Base-by-base conservation (phyloP, 2,113 vertebrate genomes). In the Mellivora capensis region DNA sequence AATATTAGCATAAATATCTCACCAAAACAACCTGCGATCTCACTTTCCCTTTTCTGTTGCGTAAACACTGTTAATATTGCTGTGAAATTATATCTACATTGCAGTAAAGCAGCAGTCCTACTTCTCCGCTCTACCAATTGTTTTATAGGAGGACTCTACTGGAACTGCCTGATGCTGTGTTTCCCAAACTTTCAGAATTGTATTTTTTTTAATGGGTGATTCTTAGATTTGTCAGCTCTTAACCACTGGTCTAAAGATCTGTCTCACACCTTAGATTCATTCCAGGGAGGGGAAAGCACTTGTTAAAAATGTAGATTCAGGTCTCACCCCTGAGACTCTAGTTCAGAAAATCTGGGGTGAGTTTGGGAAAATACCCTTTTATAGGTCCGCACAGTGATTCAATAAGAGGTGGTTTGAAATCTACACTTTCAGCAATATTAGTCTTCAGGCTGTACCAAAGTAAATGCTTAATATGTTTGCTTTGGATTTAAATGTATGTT, bases 1-100 rank as follows among this genome's bases (percentile, higher is more conserved):
- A 97, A 91, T 95, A 88, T 97, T 98, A 97, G 94, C 97, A 97
- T 97, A 97, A 97, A 97, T 74, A 85, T 96, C 76, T 97, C 93
- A 96, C 59, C 71, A 77, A 96, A 98, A 93, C 96, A 97, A 90
- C 93, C 94, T 97, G 96, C 0, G 59, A 96, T 96, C 97, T 95
- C 96, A 95, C 84, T 72, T 97, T 97, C 77, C n/a, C 71, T 90
- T 93, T 90, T 87, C 62, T 97, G 93, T 97, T 97, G 81, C 44
- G 95, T 96, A 97, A 98, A 98, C 96, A 98, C 91, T 92, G 49
- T 86, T 97, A 93, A 95, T 97, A 95, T 95, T 95, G 64, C 87
- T 93, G 39, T 90, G 64, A 93, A 96, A 94, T 97, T 88, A 37
- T 62, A 90, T 69, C 42, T 34, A 14, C 47, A 77, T 76, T 94